Percentiles rank a stretch among this genome's conserved stretches.
Conservation (phyloP, 2,888 invertebrate genomes). For the Drosophila niveifrons region DNA sequence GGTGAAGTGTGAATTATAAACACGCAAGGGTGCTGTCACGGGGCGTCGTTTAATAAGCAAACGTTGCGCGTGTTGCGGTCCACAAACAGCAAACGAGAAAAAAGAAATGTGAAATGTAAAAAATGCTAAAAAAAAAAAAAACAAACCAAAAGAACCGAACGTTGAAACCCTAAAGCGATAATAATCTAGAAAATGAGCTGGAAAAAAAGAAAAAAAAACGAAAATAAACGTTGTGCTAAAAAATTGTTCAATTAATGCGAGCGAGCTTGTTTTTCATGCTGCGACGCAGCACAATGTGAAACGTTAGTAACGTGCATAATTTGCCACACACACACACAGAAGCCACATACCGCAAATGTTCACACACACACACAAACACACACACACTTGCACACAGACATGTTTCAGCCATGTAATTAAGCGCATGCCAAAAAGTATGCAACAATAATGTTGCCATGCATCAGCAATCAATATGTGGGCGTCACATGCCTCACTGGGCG, state of each 20-base stretch:
- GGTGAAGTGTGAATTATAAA: constrained; percentile 76
- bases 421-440: constrained; percentile 78
- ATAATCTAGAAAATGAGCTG: constrained; percentile 66
- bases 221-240: constrained; percentile 53
- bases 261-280: constrained; percentile 47
- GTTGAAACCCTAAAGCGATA: constrained; percentile 60
- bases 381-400: constrained; percentile 5
- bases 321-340: constrained; percentile 36
- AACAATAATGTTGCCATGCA: constrained; percentile 61
- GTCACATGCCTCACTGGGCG: constrained; percentile 6
- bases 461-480: constrained; percentile 67
- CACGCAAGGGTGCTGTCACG: constrained; percentile 65
- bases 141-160: constrained; percentile 41
- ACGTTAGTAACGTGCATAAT: constrained; percentile 68
- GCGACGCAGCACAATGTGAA: constrained; percentile 47
- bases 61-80: constrained; percentile 47
- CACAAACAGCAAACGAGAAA: constrained; percentile 1
- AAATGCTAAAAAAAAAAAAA: constrained; percentile 3
- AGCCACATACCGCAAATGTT: constrained; percentile 24
- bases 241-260: constrained; percentile 77
- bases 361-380: constrained; percentile 22
- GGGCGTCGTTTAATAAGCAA: constrained; percentile 59
- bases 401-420: constrained; percentile 73
- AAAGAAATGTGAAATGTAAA: background rate
- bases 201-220: constrained; percentile 27